These are phyloP conservation scores for Phthorimaea operculella DNA, from an alignment of 1,140 invertebrate species.

Conservation along the genomic window DNA sequence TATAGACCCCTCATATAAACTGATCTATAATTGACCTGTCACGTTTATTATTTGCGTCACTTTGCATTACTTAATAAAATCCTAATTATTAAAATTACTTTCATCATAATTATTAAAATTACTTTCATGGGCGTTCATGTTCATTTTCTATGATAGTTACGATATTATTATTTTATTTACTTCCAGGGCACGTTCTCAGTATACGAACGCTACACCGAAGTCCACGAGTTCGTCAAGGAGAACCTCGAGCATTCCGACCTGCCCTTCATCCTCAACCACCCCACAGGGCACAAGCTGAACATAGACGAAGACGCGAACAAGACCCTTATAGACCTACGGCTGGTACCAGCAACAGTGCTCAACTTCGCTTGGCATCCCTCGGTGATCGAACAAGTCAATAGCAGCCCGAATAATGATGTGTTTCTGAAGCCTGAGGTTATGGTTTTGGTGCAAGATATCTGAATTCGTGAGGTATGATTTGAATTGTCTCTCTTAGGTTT, in stretches of 20 bases:
- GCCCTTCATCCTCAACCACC: constrained; percentile 73
- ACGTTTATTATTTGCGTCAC: no score
- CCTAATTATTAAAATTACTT: no score
- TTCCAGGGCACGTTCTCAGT: constrained; percentile 84
- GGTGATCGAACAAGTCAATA: constrained; percentile 61
- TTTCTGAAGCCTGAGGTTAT: constrained; percentile 82
- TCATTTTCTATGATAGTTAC: no score
- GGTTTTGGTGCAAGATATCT: constrained; percentile 74
- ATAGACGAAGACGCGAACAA: constrained; percentile 72
- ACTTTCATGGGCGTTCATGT: no score
- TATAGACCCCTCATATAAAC: no score
- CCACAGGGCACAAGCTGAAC: constrained; percentile 72
- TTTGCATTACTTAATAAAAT: no score
- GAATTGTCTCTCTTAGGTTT: no score
- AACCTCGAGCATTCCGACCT: constrained; percentile 73
- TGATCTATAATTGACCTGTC: no score
- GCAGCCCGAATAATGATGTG: constrained; percentile 65
- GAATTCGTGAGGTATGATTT: constrained; percentile 24
- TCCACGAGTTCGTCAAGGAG: constrained; percentile 80
- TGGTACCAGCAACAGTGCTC: constrained; percentile 81
- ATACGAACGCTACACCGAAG: constrained; percentile 76
- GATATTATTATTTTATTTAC: constrained; percentile 4
- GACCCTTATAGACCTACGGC: constrained; percentile 74
- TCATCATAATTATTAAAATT: no score
- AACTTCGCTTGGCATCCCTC: constrained; percentile 73